Conservation (phyloP, 2,888 invertebrate genomes). For the Alsophila aescularia region DNA sequence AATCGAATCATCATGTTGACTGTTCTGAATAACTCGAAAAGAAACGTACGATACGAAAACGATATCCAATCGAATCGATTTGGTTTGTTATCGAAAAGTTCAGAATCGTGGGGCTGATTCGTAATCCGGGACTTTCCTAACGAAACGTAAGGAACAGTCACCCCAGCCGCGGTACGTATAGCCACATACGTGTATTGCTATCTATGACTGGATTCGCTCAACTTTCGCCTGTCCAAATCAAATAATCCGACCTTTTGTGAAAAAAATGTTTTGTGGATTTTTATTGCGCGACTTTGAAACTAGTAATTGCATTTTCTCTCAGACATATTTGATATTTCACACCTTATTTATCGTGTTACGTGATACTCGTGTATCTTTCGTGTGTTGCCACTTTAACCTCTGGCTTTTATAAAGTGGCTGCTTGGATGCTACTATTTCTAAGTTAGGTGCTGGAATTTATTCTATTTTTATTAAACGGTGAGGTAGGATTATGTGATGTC, state of each 20-base stretch:
- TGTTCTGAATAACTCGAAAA: no score
- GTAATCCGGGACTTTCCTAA: no score
- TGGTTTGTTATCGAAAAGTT: no score
- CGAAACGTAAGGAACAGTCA: conserved; percentile 2
- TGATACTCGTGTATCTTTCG: conserved; percentile 23
- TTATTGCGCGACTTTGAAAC: conserved; percentile 39
- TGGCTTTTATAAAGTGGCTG: conserved; percentile 14
- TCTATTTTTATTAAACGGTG: neutral
- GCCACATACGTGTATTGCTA: conserved; percentile 3
- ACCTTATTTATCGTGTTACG: conserved; percentile 38
- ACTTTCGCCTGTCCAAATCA: conserved; percentile 40
- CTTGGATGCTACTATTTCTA: neutral
- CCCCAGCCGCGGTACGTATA: conserved; percentile 7
- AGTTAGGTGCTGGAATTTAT: neutral
- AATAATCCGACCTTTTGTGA: conserved; percentile 39
- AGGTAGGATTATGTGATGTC: no score
- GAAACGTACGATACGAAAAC: no score
- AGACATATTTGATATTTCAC: conserved; percentile 41
- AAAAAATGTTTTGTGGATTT: conserved; percentile 39
- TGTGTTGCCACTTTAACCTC: conserved; percentile 24
- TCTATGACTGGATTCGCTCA: conserved; percentile 33
- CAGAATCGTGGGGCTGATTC: no score
- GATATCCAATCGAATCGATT: no score
- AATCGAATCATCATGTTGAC: no score
- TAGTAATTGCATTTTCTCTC: conserved; percentile 41